These are phyloP conservation scores for Magallana gigas DNA, from an alignment of 1,140 invertebrate genomes.

Conservation along the genomic window DNA sequence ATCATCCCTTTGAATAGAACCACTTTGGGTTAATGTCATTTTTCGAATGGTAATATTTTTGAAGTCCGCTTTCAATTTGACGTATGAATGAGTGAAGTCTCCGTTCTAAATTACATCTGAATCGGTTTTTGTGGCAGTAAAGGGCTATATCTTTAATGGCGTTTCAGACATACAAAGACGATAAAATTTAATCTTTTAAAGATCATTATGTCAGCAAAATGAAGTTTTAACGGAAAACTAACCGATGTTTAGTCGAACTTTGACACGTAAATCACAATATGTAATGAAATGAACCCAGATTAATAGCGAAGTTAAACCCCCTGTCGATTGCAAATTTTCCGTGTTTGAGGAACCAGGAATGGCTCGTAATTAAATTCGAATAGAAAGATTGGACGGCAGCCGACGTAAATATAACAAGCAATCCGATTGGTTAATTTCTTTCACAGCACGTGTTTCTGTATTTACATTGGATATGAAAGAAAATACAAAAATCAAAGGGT, in stretches of 20 bases:
- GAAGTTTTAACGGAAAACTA: background rate
- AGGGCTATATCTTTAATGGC: background rate
- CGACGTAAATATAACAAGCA: slow-evolving; percentile 18
- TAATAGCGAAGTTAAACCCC: background rate
- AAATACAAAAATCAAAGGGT: slow-evolving; percentile 32
- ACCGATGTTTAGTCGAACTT: background rate
- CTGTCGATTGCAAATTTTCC: background rate
- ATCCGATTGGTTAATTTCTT: slow-evolving; percentile 18
- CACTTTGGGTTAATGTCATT: too few species aligned
- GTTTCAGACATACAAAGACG: background rate
- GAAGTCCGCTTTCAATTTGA: too few species aligned
- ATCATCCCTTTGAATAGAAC: too few species aligned
- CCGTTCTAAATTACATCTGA: background rate
- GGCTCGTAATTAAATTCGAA: background rate
- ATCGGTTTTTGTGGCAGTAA: background rate
- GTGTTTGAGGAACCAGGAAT: background rate
- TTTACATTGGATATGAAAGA: slow-evolving; percentile 28
- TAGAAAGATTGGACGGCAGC: background rate
- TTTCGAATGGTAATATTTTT: too few species aligned
- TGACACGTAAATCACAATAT: background rate
- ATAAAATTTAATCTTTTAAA: background rate
- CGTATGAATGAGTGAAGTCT: too few species aligned
- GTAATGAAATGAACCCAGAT: background rate
- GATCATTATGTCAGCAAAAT: background rate
- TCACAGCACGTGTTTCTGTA: slow-evolving; percentile 16